A percentile compares a stretch with the other conserved stretches of the same genome.
These are phyloP conservation scores for Mesitornis unicolor DNA, from an alignment of 2,113 vertebrate genomes.

Conservation along the genomic window DNA sequence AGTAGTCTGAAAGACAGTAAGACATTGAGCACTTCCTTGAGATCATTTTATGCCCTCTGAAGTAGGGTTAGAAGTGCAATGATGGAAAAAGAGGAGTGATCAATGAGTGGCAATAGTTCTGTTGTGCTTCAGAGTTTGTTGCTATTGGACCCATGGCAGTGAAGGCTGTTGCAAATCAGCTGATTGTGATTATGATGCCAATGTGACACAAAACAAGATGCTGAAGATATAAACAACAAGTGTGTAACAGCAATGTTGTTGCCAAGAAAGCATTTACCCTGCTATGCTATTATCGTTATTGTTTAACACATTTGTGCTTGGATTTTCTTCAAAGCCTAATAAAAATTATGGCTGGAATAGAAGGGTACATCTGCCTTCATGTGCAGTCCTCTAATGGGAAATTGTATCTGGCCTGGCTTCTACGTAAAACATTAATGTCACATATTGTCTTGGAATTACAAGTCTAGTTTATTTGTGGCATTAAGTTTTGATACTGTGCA, in stretches of 20 bases:
- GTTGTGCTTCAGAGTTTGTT: not conserved
- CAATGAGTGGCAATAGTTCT: rapidly evolving
- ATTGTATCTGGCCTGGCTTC: not conserved
- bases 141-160: not conserved
- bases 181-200: not conserved
- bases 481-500: not conserved
- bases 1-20: not conserved
- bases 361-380: not conserved
- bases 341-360: not conserved
- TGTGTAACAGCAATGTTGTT: not conserved
- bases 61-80: not conserved
- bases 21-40: not conserved
- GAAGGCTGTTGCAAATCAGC: not conserved
- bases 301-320: not conserved
- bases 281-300: not conserved
- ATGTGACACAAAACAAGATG: not conserved
- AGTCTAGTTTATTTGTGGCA: not conserved
- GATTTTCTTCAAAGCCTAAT: not conserved
- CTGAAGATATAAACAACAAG: not conserved
- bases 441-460: not conserved
- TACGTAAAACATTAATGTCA: not conserved
- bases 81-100: not conserved
- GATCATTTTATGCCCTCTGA: not conserved
- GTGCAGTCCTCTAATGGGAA: not conserved
- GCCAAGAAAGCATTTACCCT: not conserved